Base-by-base conservation (phyloP, 2,888 invertebrate species). In the Nemurella pictetii region DNA sequence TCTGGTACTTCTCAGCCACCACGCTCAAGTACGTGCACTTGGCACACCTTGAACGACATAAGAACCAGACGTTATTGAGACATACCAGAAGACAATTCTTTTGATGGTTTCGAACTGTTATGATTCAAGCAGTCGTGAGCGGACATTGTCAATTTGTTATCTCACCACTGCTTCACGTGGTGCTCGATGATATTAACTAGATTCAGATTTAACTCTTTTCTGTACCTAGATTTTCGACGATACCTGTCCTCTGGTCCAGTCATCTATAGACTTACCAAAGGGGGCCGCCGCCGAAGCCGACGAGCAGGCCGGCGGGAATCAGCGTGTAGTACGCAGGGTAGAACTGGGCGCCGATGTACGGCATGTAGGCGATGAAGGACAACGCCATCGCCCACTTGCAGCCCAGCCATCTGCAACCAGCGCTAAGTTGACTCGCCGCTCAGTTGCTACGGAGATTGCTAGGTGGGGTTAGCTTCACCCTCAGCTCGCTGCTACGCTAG, bases 11-110 rank as follows among this genome's bases (percentile, higher is more conserved):
- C 26, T 36, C 81, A 84, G 94, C 93, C 84, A 94, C 95, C 88
- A 97, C 95, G 2, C 97, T 97, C 2, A 99, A 91, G 89, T 98
- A 98, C 0, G 97, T 97, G 89, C 98, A 98, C 90, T 98, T 98
- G 26, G 98, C 97, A 87, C 78, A 78, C 98, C 55, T 55, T 5
- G 32, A 32, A 32, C 32, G 32, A 9, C 32, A 32, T 32, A 32
- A 97, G 98, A 98, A 0, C 98, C 98, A 0, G 97, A 98, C 0
- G 97, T 97, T 20, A 98, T 91, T n/a, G 15, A 72, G 72, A 72
- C 20, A 72, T 72, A 20, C 72, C 72, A 15, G 15, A 15, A 72
- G 20, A 72, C 15, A 72, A 72, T 72, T 72, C 20, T 20, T 20
- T 72, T 72, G 15, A 72, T 72, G 20, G 15, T 72, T 72, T 15